Conservation (phyloP, 2,797 vertebrate species). For the Jordanella pulchra region DNA sequence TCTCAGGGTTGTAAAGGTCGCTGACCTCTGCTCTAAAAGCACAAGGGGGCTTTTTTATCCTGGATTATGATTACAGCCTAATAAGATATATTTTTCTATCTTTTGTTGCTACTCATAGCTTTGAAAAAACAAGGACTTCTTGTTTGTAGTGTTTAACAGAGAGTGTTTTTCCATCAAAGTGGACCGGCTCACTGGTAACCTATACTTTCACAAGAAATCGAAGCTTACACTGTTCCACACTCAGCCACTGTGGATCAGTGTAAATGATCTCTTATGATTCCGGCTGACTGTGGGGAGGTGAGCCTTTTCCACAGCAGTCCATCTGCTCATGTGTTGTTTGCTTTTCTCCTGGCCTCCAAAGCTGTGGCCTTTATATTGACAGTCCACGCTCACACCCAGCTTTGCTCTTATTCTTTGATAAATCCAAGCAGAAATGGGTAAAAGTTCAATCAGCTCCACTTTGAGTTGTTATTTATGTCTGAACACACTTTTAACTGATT, state of each 20-base stretch:
- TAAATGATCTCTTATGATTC: constrained; percentile 3
- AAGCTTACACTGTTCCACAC: constrained; percentile 7
- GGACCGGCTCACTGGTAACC: constrained; percentile 22
- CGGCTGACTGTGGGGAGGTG: constrained; percentile 9
- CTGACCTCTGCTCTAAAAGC: neutral
- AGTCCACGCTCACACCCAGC: constrained; percentile 15
- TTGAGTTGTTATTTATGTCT: neutral
- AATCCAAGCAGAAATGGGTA: constrained; percentile 16
- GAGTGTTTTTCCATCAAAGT: neutral
- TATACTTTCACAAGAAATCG: constrained; percentile 11
- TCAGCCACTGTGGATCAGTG: neutral
- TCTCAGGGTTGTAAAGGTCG: too few species aligned
- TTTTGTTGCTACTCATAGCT: neutral
- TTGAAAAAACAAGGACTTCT: neutral
- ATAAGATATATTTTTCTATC: neutral
- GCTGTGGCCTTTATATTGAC: constrained; percentile 46
- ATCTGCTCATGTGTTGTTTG: constrained; percentile 31
- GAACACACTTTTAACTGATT: neutral
- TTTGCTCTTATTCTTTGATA: constrained; percentile 28
- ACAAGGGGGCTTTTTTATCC: neutral
- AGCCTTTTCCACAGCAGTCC: constrained; percentile 5
- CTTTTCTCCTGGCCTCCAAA: constrained; percentile 59
- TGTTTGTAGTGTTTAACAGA: neutral
- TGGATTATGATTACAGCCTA: neutral
- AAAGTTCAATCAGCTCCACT: constrained; percentile 21